These are phyloP conservation scores for Porphyrio hochstetteri DNA, from an alignment of 2,113 vertebrate genomes.

Conservation along the genomic window DNA sequence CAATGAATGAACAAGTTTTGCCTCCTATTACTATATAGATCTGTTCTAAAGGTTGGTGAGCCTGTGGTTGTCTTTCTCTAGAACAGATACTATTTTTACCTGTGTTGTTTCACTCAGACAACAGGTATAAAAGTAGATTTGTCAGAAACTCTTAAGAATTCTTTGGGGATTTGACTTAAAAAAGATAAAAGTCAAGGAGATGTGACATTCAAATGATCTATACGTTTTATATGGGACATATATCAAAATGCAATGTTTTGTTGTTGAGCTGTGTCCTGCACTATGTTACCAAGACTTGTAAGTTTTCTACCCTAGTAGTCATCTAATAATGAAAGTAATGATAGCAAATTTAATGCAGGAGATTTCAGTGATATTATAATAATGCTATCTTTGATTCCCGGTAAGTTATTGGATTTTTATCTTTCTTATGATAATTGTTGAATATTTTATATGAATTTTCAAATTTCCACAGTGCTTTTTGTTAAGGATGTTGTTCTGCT, in stretches of 20 bases:
- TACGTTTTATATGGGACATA: background rate
- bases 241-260: background rate
- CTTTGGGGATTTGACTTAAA: background rate
- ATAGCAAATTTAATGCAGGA: background rate
- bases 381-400: background rate
- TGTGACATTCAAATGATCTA: background rate
- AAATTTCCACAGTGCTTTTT: background rate
- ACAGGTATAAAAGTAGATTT: background rate
- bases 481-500: background rate
- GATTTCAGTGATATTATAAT: background rate
- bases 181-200: background rate
- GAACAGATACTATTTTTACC: background rate
- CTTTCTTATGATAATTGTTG: background rate
- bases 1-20: constrained; percentile 28
- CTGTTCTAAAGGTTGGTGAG: background rate
- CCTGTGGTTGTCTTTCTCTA: background rate
- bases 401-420: constrained; percentile 14
- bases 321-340: constrained; percentile 19
- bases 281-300: background rate
- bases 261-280: background rate
- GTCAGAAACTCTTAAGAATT: background rate
- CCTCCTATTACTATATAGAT: background rate
- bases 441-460: background rate
- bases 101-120: background rate
- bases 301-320: background rate